Percentiles rank a stretch among this genome's conserved stretches.
Evolutionary conservation across 2,888 invertebrate species (phyloP).

Genomic region (Eilema depressum): DNA sequence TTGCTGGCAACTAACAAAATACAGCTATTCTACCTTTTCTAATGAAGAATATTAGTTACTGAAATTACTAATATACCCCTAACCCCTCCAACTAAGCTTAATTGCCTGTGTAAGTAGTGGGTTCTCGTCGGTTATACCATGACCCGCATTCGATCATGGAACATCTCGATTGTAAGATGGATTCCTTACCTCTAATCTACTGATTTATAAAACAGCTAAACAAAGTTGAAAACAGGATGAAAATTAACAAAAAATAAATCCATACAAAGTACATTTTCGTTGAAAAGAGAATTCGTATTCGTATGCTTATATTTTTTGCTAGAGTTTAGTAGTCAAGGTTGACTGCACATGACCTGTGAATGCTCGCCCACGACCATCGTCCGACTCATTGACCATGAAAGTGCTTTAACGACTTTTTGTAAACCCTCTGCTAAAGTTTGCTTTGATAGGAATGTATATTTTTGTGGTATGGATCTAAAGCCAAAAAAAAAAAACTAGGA

Average conservation of each 20-base stretch:
- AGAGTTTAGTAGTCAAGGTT: not conserved
- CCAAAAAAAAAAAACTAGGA: no score
- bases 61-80: no score
- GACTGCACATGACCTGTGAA: not conserved
- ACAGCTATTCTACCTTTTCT: no score
- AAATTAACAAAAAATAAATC: not conserved
- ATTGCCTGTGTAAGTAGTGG: no score
- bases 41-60: no score
- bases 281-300: not conserved
- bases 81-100: no score
- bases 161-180: no score
- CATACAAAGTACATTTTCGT: not conserved
- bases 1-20: no score
- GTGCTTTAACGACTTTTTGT: not conserved
- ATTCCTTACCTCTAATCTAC: no score
- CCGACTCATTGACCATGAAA: not conserved
- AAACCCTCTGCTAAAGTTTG: not conserved
- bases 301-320: not conserved
- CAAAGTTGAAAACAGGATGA: not conserved
- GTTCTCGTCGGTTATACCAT: no score
- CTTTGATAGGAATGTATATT: not conserved
- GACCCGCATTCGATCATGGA: no score
- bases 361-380: not conserved
- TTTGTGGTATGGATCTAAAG: not conserved
- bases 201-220: not conserved